Percentiles rank a stretch among this genome's conserved stretches.
Evolutionary conservation across 2,888 invertebrate genomes (phyloP).

Genomic region (Synanthedon andrenaeformis): DNA sequence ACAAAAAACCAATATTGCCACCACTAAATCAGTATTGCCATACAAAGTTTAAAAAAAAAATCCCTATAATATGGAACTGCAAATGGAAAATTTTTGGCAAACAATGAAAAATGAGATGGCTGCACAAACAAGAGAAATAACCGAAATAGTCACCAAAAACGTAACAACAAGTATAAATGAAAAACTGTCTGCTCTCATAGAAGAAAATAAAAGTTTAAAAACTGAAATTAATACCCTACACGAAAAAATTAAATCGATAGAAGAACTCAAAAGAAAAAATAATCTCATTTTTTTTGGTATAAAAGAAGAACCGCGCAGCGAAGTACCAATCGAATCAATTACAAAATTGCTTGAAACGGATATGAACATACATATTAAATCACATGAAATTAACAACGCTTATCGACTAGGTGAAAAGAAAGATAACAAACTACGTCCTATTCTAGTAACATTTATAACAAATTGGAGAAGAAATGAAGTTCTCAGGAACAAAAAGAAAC

Average conservation of each 20-base stretch:
- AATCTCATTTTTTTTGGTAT: background rate
- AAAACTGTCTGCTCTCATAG: slow-evolving; percentile 3
- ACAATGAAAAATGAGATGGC: slow-evolving; percentile 2
- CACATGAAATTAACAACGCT: background rate
- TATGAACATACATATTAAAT: background rate
- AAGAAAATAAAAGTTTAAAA: slow-evolving; percentile 6
- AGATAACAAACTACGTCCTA: background rate
- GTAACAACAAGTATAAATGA: slow-evolving; percentile 3
- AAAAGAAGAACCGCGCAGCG: background rate
- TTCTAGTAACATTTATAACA: slow-evolving; percentile 4
- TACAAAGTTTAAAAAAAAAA: no score
- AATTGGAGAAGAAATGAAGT: slow-evolving; percentile 3
- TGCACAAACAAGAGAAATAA: slow-evolving; percentile 4
- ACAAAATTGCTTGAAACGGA: background rate
- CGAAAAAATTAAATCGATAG: slow-evolving; percentile 2
- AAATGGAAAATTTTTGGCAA: no score
- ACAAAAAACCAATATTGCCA: no score
- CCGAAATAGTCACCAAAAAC: slow-evolving; percentile 5
- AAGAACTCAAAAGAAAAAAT: slow-evolving; percentile 4
- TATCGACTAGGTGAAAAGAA: background rate
- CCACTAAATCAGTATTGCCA: no score
- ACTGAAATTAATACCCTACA: slow-evolving; percentile 1
- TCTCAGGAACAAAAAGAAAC: slow-evolving; percentile 2
- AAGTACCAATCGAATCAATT: background rate
- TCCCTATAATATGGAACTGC: no score